phyloP scores from a whole-genome alignment of 2,797 vertebrate genomes.

The Platyrinchus mystaceus region DNA sequence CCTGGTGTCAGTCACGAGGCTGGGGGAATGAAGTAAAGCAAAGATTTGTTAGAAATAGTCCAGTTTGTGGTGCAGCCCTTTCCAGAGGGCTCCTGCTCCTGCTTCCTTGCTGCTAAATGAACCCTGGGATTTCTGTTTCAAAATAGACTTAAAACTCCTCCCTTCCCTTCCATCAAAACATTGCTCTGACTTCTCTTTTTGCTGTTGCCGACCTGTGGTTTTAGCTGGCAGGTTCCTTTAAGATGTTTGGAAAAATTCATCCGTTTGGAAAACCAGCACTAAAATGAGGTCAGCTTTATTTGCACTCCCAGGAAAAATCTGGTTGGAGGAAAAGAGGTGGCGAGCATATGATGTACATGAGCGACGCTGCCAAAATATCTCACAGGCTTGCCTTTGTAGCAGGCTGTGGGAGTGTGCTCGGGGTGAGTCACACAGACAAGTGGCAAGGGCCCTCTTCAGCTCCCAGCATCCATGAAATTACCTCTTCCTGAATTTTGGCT shows the following conservation, averaged over 20 bases:
- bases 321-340: constrained; percentile 28
- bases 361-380: not conserved
- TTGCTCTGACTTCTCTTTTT: not conserved
- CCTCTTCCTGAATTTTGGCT: not conserved
- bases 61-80: not conserved
- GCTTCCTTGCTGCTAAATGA: not conserved
- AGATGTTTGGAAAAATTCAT: not conserved
- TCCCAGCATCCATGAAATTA: not conserved
- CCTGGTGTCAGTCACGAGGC: not conserved
- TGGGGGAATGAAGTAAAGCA: not conserved
- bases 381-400: not conserved
- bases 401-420: constrained; percentile 15
- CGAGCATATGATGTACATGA: not conserved
- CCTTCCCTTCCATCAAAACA: not conserved
- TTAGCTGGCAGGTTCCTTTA: not conserved
- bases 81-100: not conserved
- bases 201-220: not conserved
- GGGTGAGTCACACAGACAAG: constrained; percentile 1
- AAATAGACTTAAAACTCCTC: not conserved
- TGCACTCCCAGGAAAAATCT: not conserved
- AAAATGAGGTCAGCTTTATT: constrained; percentile 36
- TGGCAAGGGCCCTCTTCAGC: not conserved
- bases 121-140: not conserved
- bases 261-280: not conserved
- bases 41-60: not conserved